phyloP scores from a whole-genome alignment of 2,888 invertebrate species.

The Auanema freiburgensis region DNA sequence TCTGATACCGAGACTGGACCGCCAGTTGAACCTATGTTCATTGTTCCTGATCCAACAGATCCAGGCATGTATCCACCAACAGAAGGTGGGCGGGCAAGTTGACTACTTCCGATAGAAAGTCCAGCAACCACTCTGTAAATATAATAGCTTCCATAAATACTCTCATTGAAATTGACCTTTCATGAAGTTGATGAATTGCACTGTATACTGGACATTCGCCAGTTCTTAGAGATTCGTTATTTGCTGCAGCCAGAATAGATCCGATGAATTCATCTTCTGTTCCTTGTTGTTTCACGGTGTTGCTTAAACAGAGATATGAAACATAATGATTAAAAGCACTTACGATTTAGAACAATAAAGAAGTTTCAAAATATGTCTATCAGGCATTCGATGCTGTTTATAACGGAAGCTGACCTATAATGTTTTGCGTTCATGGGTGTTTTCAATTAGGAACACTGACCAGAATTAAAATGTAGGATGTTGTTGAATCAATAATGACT shows the following conservation, averaged over 20 bases:
- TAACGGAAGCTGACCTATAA: too few relatives aligned
- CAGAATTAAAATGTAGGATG: slow-evolving; percentile 1
- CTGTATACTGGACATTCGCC: slow-evolving; percentile 2
- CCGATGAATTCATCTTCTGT: slow-evolving; percentile 3
- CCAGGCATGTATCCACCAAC: slow-evolving; percentile 2
- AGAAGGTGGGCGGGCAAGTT: slow-evolving; percentile 1
- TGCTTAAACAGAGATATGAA: not conserved
- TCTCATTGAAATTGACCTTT: slow-evolving; percentile 1
- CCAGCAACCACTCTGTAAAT: not conserved
- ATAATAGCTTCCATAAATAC: not conserved
- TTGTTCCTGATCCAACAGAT: slow-evolving; percentile 7
- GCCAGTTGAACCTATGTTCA: slow-evolving; percentile 6
- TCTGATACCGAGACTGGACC: slow-evolving; percentile 7
- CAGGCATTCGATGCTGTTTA: too few relatives aligned
- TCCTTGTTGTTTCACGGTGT: slow-evolving; percentile 5
- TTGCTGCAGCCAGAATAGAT: not conserved
- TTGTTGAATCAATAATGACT: not conserved
- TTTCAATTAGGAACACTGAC: not conserved
- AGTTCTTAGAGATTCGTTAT: slow-evolving; percentile 2
- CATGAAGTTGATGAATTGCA: slow-evolving; percentile 2
- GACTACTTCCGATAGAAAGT: not conserved
- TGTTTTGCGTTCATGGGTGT: too few relatives aligned
- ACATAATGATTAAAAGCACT: too few relatives aligned
- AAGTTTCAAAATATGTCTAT: too few relatives aligned
- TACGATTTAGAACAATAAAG: too few relatives aligned